Evolutionary conservation across 2,797 vertebrate species (phyloP).

Genomic region (Eulemur albifrons): DNA sequence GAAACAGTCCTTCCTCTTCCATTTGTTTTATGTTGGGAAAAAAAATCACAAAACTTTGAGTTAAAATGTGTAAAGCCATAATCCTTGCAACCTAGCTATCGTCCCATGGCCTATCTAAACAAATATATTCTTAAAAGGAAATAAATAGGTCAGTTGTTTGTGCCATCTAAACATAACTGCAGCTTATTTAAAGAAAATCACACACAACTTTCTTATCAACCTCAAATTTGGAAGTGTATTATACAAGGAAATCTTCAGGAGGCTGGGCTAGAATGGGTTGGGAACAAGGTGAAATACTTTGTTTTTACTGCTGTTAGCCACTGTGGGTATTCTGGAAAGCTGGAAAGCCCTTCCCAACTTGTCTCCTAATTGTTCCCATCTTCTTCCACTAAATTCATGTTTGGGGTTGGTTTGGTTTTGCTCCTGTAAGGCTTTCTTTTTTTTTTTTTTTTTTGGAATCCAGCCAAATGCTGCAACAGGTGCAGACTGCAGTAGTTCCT

Average conservation of each 20-base stretch:
- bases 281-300: neutral
- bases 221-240: conserved; percentile 14
- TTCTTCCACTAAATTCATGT: neutral
- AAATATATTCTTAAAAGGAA: conserved; percentile 17
- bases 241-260: neutral
- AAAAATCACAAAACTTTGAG: neutral
- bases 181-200: neutral
- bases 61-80: conserved; percentile 5
- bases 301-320: neutral
- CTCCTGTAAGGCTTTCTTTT: neutral
- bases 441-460: neutral
- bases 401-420: neutral
- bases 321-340: neutral
- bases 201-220: neutral
- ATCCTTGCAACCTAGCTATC: neutral
- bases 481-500: neutral
- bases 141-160: conserved; percentile 1
- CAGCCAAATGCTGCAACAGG: neutral
- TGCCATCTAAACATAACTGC: neutral
- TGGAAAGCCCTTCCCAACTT: neutral
- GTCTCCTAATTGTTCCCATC: neutral
- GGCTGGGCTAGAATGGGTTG: neutral
- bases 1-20: neutral
- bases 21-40: neutral
- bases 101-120: neutral